phyloP scores from a whole-genome alignment of 2,797 vertebrate genomes.

The Botia kubotai region DNA sequence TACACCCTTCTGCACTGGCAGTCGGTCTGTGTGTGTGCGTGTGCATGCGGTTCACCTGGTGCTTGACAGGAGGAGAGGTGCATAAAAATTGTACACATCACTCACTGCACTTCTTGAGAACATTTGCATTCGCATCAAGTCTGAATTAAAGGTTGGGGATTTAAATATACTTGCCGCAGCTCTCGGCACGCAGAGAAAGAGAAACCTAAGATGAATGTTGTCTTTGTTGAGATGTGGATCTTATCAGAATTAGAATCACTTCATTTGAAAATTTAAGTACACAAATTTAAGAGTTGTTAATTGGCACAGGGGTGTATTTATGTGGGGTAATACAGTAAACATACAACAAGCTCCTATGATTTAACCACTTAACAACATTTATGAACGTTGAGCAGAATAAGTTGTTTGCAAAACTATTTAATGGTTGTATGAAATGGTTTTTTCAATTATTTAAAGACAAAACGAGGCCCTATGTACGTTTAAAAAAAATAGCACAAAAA shows the following conservation, averaged over 20 bases:
- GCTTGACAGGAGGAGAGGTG: slow-evolving; percentile 33
- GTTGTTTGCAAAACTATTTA: not conserved
- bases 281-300: not conserved
- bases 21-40: slow-evolving; percentile 16
- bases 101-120: slow-evolving; percentile 63
- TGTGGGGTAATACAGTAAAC: not conserved
- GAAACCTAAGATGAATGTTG: not conserved
- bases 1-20: slow-evolving; percentile 53
- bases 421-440: not conserved
- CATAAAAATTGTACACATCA: slow-evolving; percentile 57
- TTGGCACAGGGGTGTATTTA: not conserved
- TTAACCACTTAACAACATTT: no score
- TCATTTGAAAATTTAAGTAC: not conserved
- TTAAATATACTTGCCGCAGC: slow-evolving; percentile 28
- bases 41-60: slow-evolving; percentile 36
- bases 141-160: slow-evolving; percentile 33
- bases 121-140: slow-evolving; percentile 44
- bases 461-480: not conserved
- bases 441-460: not conserved
- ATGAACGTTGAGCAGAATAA: not conserved
- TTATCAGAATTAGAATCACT: not conserved
- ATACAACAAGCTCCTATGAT: not conserved
- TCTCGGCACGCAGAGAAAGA: slow-evolving; percentile 12
- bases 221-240: not conserved
- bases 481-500: not conserved